Percentiles rank a stretch among this genome's conserved stretches.
Evolutionary conservation across 2,113 vertebrate genomes (phyloP).

Genomic region (Solea solea): DNA sequence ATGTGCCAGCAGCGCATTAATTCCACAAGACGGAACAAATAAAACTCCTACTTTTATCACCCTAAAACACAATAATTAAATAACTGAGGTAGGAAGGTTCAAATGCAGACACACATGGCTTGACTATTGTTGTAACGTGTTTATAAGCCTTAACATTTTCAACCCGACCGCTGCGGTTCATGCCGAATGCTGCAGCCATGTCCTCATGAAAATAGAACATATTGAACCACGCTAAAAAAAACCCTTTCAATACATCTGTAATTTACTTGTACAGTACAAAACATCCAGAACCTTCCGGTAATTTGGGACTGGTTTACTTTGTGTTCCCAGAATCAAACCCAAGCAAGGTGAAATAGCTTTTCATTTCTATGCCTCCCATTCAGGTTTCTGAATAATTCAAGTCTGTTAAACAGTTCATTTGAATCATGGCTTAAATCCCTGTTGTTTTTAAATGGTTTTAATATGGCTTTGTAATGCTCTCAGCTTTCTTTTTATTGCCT

Average conservation of each 20-base stretch:
- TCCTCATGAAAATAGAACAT: not conserved
- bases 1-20: too few relatives aligned
- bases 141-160: not conserved
- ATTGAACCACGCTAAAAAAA: not conserved
- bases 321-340: not conserved
- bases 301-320: not conserved
- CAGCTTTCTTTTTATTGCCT: not conserved
- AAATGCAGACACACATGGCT: not conserved
- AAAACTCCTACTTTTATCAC: too few relatives aligned
- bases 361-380: too few relatives aligned
- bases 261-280: not conserved
- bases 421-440: not conserved
- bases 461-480: not conserved
- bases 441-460: not conserved
- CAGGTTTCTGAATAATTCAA: not conserved
- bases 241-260: not conserved
- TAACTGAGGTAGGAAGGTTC: not conserved
- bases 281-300: not conserved
- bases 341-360: slow-evolving; percentile 1
- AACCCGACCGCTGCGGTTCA: not conserved
- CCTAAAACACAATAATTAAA: too few relatives aligned
- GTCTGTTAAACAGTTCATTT: not conserved
- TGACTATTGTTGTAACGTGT: not conserved
- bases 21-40: too few relatives aligned
- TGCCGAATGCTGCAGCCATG: not conserved